Evolutionary conservation across 1,140 invertebrate genomes (phyloP).

Genomic region (Steinernema khuongi): DNA sequence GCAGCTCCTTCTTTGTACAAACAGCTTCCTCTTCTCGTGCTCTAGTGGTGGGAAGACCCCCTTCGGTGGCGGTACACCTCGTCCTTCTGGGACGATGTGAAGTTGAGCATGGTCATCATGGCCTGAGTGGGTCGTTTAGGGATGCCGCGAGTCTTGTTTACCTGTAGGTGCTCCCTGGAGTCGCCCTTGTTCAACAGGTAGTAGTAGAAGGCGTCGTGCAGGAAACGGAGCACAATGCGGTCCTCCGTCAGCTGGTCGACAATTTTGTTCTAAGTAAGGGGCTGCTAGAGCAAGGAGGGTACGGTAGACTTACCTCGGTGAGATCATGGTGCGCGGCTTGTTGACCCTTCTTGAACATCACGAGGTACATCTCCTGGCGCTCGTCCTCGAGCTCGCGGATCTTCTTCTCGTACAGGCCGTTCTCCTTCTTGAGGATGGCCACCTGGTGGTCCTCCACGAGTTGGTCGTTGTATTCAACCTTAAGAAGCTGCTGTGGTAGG

Average conservation of each 20-base stretch:
- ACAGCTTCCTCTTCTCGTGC: too few species aligned
- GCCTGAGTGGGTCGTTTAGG: conserved; percentile 34
- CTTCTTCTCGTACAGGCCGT: conserved; percentile 54
- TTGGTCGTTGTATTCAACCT: conserved; percentile 21
- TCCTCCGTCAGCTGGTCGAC: conserved; percentile 56
- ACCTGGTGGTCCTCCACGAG: conserved; percentile 32
- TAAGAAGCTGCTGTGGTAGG: neutral
- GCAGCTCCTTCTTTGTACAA: conserved; percentile 14
- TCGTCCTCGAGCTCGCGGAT: conserved; percentile 54
- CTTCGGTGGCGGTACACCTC: conserved; percentile 45
- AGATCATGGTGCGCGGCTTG: conserved; percentile 49
- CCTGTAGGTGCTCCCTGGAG: conserved; percentile 53
- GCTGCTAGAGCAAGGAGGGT: neutral
- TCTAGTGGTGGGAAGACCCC: conserved; percentile 39
- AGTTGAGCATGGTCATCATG: conserved; percentile 59
- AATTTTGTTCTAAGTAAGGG: conserved; percentile 29
- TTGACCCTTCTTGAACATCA: conserved; percentile 58
- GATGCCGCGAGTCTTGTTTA: neutral
- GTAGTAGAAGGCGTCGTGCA: conserved; percentile 58
- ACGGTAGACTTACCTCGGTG: conserved; percentile 26
- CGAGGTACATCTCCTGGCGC: conserved; percentile 53
- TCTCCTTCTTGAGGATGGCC: conserved; percentile 40
- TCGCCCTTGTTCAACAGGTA: conserved; percentile 55
- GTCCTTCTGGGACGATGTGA: conserved; percentile 52
- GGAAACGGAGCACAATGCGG: conserved; percentile 47